Evolutionary conservation across 2,113 vertebrate genomes (phyloP), one percentile per base, ranked within the genome.

Genomic region (Zapornia atra): DNA sequence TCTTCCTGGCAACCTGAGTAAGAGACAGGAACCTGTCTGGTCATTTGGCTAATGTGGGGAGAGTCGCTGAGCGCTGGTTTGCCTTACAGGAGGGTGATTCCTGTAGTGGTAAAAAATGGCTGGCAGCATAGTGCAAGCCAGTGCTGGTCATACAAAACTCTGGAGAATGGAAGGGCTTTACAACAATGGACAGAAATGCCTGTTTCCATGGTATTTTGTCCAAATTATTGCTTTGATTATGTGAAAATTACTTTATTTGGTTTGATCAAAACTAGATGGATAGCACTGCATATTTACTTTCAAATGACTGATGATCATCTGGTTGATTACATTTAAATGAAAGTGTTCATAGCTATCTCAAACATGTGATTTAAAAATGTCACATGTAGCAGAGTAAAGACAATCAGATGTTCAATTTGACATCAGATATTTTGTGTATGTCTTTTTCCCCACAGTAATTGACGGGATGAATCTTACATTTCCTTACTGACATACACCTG

Each of bases 1-100:
- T 69, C 97, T 97, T 57, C 68, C 97, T 34, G 69, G 96, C 20
- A 94, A 95, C 97, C 95, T 95, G 60, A 71, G 97, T 97, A 97
- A 98, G 96, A 6, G 1, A 16, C 1, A 3, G 31, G 75, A 73
- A 34, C n/a, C 6, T 60, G 25, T 50, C 22, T 72, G 61, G 31
- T 66, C 64, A 4, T 5, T 90, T 82, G 80, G 10, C 59, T 82
- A 15, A 18, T 25, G 19, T 0, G 4, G 24, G 34, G 12, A 64
- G 29, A 68, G 28, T 48, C 50, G 25, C 38, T 82, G 75, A 20
- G 21, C 3, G 0, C 48, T 57, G 36, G 11, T 26, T 15, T 84
- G 53, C 48, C 61, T 15, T 33, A 5, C n/a, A 66, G 29, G 36
- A 81, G 10, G 44, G 31, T 31, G 20, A 29, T 68, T 56, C 11